These are phyloP conservation scores for Gerris buenoi DNA, from an alignment of 1,140 invertebrate species.

Conservation along the genomic window DNA sequence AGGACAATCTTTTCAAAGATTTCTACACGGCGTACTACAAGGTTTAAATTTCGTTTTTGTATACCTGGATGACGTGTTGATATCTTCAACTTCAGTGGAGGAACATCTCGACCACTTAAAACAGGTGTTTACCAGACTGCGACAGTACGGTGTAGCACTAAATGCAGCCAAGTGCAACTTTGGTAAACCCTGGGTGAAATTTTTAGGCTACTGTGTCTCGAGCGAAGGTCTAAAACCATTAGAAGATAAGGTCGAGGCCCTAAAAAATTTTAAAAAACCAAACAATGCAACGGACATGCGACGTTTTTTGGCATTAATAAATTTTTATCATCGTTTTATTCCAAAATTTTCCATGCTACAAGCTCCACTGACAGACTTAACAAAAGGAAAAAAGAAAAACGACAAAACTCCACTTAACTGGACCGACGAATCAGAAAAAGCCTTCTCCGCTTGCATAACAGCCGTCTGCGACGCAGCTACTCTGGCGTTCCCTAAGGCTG, in stretches of 20 bases:
- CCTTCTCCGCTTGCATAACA: no score
- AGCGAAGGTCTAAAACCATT: background rate
- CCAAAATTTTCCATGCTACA: background rate
- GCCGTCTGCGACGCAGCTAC: background rate
- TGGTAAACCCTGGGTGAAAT: background rate
- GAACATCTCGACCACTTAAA: background rate
- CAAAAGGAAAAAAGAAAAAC: background rate
- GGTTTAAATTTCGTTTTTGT: background rate
- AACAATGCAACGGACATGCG: background rate
- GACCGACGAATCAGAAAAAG: no score
- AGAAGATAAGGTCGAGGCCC: background rate
- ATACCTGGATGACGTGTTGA: background rate
- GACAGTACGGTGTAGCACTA: background rate
- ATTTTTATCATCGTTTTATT: background rate
- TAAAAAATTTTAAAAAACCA: background rate
- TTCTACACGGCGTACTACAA: background rate
- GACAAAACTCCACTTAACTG: background rate
- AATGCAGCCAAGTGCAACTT: background rate
- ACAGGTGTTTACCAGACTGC: no score
- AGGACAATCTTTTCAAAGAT: background rate
- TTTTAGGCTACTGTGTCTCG: background rate
- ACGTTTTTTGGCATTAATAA: background rate
- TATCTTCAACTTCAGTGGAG: background rate
- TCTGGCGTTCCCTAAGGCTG: background rate
- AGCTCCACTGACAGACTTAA: background rate